These are phyloP conservation scores for Drosophila recens DNA, from an alignment of 2,888 invertebrate genomes.

Conservation along the genomic window DNA sequence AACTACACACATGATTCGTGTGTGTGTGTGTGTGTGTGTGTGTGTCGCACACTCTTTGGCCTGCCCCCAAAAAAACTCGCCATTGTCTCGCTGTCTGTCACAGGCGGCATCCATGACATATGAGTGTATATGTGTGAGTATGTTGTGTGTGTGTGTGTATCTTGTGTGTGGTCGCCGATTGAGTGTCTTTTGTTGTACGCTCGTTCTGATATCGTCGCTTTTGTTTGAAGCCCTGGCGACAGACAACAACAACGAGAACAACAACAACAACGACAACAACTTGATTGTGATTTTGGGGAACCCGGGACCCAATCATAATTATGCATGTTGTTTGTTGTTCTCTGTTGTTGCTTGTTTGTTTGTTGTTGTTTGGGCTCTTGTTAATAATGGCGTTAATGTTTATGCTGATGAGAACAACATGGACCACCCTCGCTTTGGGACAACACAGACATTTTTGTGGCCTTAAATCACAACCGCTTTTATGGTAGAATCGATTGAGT, in stretches of 20 bases:
- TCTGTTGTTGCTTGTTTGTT: conserved; percentile 23
- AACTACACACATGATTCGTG: conserved; percentile 32
- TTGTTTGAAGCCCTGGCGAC: conserved; percentile 72
- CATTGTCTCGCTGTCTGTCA: conserved; percentile 76
- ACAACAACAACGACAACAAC: conserved; percentile 13
- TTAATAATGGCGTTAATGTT: conserved; percentile 69
- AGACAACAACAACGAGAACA: conserved; percentile 48
- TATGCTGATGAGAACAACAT: conserved; percentile 51
- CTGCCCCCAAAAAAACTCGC: conserved; percentile 40
- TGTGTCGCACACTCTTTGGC: conserved; percentile 15
- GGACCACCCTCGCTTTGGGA: conserved; percentile 52
- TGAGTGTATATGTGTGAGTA: conserved; percentile 3
- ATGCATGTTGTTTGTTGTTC: conserved; percentile 53
- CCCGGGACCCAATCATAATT: conserved; percentile 71
- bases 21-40: too few species aligned
- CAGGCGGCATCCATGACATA: conserved; percentile 58
- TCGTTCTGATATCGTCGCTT: conserved; percentile 70
- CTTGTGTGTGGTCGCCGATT: conserved; percentile 72
- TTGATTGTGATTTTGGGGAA: conserved; percentile 59
- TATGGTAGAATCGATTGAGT: conserved; percentile 20
- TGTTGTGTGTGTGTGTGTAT: conserved; percentile 33
- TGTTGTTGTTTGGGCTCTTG: conserved; percentile 52
- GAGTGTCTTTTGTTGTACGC: conserved; percentile 80
- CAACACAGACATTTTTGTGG: background rate
- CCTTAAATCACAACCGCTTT: conserved; percentile 30